These are phyloP conservation scores for Lithosia quadra DNA, from an alignment of 2,888 invertebrate genomes.

Conservation along the genomic window DNA sequence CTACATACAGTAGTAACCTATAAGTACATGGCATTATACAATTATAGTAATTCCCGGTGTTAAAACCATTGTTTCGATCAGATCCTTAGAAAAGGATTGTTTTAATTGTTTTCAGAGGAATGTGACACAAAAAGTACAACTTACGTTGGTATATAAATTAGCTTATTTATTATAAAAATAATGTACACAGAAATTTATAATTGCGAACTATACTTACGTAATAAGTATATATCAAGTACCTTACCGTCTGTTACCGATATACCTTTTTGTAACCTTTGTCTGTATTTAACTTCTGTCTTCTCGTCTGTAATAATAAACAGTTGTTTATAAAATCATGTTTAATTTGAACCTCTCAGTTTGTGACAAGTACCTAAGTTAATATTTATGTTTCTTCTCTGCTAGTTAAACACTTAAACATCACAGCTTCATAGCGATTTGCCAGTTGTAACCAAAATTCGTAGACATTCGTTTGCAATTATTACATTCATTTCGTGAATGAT, in stretches of 20 bases:
- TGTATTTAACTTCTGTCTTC: slow-evolving; percentile 44
- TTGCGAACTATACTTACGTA: slow-evolving; percentile 37
- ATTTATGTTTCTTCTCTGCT: background rate
- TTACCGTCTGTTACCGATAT: slow-evolving; percentile 32
- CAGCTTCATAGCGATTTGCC: too few species aligned
- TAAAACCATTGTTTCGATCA: too few species aligned
- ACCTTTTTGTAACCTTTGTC: slow-evolving; percentile 51
- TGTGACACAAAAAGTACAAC: slow-evolving; percentile 22
- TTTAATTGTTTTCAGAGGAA: too few species aligned
- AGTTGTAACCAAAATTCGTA: too few species aligned
- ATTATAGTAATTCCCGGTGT: too few species aligned
- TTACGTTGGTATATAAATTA: slow-evolving; percentile 23
- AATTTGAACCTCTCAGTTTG: slow-evolving; percentile 13
- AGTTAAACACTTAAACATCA: background rate
- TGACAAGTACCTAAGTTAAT: background rate
- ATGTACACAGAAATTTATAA: background rate
- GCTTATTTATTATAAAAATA: slow-evolving; percentile 26
- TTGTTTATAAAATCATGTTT: slow-evolving; percentile 48
- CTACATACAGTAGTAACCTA: too few species aligned
- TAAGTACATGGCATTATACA: too few species aligned
- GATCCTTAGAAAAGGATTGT: too few species aligned
- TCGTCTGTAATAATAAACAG: slow-evolving; percentile 54
- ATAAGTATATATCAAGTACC: slow-evolving; percentile 26
- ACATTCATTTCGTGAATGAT: too few species aligned
- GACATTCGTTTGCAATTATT: too few species aligned